These are phyloP conservation scores for Chrysomallon squamiferum DNA, from an alignment of 1,140 invertebrate genomes.

Conservation along the genomic window DNA sequence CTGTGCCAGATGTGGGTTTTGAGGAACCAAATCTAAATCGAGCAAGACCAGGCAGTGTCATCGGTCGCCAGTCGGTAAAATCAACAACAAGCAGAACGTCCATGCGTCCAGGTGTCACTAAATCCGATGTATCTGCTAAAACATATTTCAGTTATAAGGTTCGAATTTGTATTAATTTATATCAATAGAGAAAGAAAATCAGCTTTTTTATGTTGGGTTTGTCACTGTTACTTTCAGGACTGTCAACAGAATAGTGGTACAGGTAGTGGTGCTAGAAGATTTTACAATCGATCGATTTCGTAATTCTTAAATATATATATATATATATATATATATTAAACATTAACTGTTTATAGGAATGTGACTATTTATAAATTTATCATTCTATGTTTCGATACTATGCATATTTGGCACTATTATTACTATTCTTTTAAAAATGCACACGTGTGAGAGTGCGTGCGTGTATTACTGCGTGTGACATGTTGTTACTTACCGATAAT, in stretches of 20 bases:
- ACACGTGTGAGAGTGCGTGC: no score
- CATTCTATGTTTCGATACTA: no score
- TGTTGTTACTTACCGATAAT: no score
- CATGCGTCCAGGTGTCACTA: conserved; percentile 33
- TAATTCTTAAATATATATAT: no score
- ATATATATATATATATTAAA: no score
- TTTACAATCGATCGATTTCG: no score
- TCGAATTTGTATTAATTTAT: not conserved
- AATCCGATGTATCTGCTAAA: conserved; percentile 22
- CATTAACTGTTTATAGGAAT: no score
- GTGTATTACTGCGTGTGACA: no score
- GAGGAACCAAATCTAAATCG: conserved; percentile 19
- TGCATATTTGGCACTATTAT: no score
- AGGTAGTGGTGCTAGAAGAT: no score
- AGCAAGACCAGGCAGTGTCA: conserved; percentile 42
- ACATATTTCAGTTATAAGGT: conserved; percentile 51
- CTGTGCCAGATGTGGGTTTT: conserved; percentile 20
- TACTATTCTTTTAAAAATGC: no score
- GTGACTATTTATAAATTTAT: no score
- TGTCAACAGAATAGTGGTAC: not conserved
- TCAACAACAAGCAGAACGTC: conserved; percentile 38
- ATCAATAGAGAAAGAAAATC: not conserved
- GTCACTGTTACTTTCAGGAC: not conserved
- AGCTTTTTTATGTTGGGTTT: not conserved
- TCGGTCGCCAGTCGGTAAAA: conserved; percentile 35